phyloP scores from a whole-genome alignment of 2,888 invertebrate genomes.

The Zelleria hepariella region DNA sequence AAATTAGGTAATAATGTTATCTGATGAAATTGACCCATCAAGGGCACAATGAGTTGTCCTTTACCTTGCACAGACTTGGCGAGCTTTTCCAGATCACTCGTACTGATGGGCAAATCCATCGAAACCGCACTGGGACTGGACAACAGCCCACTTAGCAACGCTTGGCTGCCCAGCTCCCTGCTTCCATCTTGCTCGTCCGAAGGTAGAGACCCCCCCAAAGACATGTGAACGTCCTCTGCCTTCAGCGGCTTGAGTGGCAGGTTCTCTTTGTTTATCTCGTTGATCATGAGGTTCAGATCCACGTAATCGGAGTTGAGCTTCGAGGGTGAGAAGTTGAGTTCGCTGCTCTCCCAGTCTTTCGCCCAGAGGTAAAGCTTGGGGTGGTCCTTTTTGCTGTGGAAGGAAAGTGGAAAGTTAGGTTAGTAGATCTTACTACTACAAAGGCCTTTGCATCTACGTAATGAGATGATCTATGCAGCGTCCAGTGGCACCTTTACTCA shows the following conservation, averaged over 20 bases:
- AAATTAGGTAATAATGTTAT: too few species aligned
- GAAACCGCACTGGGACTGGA: slow-evolving; percentile 50
- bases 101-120: slow-evolving; percentile 53
- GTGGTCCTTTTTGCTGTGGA: slow-evolving; percentile 68
- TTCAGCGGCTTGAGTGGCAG: slow-evolving; percentile 38
- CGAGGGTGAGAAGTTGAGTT: slow-evolving; percentile 41
- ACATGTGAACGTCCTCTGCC: slow-evolving; percentile 27
- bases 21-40: too few species aligned
- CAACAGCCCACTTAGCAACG: slow-evolving; percentile 35
- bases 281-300: slow-evolving; percentile 50
- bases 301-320: slow-evolving; percentile 55
- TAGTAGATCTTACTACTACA: too few species aligned
- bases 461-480: too few species aligned
- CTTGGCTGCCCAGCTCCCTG: slow-evolving; percentile 23
- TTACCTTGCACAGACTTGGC: slow-evolving; percentile 60
- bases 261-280: slow-evolving; percentile 49
- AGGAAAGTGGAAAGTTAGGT: too few species aligned
- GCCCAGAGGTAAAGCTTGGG: slow-evolving; percentile 91
- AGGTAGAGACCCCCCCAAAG: slow-evolving; percentile 26
- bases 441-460: too few species aligned
- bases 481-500: too few species aligned
- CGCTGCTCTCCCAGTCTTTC: slow-evolving; percentile 80
- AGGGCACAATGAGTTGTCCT: too few species aligned
- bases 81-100: slow-evolving; percentile 50
- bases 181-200: slow-evolving; percentile 23